Conservation (phyloP, 2,797 vertebrate genomes). For the Sciaenops ocellatus region DNA sequence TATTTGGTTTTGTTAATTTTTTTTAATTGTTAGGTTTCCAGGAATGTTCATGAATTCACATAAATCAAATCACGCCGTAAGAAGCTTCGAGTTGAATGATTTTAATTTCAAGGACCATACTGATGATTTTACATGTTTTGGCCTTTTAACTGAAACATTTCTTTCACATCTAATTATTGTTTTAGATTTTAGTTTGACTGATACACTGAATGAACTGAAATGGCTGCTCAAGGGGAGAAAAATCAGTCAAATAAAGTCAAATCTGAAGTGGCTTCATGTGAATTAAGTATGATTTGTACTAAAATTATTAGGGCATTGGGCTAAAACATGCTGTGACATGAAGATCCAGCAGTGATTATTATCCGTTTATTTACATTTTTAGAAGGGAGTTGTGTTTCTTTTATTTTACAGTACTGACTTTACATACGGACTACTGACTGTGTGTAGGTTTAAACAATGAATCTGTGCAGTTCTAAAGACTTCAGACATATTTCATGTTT, state of each 20-base stretch:
- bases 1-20: not conserved
- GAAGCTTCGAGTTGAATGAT: not conserved
- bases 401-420: not conserved
- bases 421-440: not conserved
- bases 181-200: not conserved
- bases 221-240: not conserved
- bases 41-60: constrained; percentile 4
- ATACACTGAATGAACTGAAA: not conserved
- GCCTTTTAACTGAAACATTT: constrained; percentile 2
- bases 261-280: not conserved
- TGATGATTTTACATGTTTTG: not conserved
- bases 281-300: not conserved
- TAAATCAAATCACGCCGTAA: not conserved
- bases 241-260: not conserved
- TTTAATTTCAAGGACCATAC: not conserved
- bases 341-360: not conserved
- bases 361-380: not conserved
- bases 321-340: not conserved
- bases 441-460: not conserved
- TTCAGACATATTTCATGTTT: too few relatives aligned
- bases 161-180: too few relatives aligned
- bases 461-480: not conserved
- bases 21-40: not conserved
- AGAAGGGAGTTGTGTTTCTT: not conserved
- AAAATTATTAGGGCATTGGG: too few relatives aligned